Conservation (phyloP, 2,888 invertebrate genomes). For the Drosophila pseudotalamancana region DNA sequence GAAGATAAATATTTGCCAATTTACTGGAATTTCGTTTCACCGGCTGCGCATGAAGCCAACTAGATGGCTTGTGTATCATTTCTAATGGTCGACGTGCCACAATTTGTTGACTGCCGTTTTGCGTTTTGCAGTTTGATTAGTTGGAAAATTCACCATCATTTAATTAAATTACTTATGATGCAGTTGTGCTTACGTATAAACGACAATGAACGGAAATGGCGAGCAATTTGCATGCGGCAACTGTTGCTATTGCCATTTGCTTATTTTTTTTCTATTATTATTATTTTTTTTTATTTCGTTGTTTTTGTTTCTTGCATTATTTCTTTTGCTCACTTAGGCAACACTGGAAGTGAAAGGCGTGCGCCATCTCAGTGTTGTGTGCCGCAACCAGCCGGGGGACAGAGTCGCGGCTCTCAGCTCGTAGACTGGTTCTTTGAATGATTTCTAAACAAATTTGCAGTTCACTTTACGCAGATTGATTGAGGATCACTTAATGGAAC, state of each 20-base stretch:
- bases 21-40: constrained; percentile 2
- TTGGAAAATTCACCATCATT: constrained; percentile 73
- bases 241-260: constrained; percentile 22
- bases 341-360: constrained; percentile 59
- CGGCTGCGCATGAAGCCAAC: constrained; percentile 12
- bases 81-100: constrained; percentile 49
- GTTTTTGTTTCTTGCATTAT: constrained; percentile 14
- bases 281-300: constrained; percentile 17
- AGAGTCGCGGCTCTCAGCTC: background rate
- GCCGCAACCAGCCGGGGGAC: constrained; percentile 3
- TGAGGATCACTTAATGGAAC: constrained; percentile 8
- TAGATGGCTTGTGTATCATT: constrained; percentile 38
- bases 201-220: constrained; percentile 75
- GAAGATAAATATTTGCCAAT: constrained; percentile 4
- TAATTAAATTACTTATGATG: constrained; percentile 72
- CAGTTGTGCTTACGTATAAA: constrained; percentile 63
- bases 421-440: constrained; percentile 39
- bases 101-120: constrained; percentile 45
- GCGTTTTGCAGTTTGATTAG: constrained; percentile 67
- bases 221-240: constrained; percentile 69
- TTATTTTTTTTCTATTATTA: constrained; percentile 5
- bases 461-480: constrained; percentile 8
- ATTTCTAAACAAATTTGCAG: constrained; percentile 30
- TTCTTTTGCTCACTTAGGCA: constrained; percentile 22
- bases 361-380: constrained; percentile 21